A percentile compares a stretch with the other conserved stretches of the same genome.
Conservation (phyloP, 2,113 vertebrate genomes). For the Corydoras sp. region DNA sequence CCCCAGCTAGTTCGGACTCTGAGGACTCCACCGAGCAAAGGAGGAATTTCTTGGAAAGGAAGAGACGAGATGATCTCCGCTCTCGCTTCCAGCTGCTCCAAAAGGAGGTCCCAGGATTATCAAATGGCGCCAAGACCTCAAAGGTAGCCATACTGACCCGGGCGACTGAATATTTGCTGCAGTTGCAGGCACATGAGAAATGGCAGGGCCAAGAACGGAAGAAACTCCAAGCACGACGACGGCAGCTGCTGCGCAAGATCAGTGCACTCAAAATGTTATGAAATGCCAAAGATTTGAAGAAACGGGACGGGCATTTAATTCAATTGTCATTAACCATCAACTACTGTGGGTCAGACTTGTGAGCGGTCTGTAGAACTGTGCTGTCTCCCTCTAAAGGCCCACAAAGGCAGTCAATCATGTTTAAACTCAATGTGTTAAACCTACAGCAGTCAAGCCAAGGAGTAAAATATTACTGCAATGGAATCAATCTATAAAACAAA, state of each 20-base stretch:
- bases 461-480: too few relatives aligned
- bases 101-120: conserved; percentile 81
- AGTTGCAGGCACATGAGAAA: conserved; percentile 71
- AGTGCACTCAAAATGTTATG: conserved; percentile 76
- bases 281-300: conserved; percentile 13
- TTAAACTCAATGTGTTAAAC: too few relatives aligned
- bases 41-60: conserved; percentile 87
- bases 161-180: conserved; percentile 79
- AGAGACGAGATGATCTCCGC: conserved; percentile 86
- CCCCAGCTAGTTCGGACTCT: conserved; percentile 71
- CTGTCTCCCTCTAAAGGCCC: too few relatives aligned
- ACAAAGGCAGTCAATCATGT: too few relatives aligned
- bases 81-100: conserved; percentile 83
- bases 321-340: too few relatives aligned
- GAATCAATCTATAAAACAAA: too few relatives aligned
- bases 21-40: conserved; percentile 83
- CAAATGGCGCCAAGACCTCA: conserved; percentile 78
- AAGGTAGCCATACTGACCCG: conserved; percentile 93
- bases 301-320: too few relatives aligned
- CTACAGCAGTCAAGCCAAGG: too few relatives aligned
- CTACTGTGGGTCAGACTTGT: too few relatives aligned
- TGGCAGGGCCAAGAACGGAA: conserved; percentile 78
- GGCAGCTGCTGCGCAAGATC: conserved; percentile 77
- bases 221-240: conserved; percentile 71
- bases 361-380: too few relatives aligned